These are phyloP conservation scores for Calycopis cecrops DNA, from an alignment of 1,140 invertebrate species.

Conservation along the genomic window DNA sequence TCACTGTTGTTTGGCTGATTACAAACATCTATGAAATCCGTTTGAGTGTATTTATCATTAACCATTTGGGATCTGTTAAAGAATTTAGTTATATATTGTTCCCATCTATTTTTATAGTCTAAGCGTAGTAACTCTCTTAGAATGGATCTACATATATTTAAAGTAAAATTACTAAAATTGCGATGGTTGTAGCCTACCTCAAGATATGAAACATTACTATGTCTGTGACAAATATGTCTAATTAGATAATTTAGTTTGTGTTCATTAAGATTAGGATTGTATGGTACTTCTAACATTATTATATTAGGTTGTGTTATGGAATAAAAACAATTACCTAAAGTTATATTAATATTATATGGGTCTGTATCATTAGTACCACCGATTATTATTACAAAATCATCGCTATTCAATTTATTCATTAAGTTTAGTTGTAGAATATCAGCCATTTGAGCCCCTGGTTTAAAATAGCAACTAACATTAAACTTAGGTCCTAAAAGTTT, in stretches of 20 bases:
- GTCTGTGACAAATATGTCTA: neutral
- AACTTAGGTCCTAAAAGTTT: too few relatives aligned
- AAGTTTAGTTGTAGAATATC: too few relatives aligned
- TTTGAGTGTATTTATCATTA: neutral
- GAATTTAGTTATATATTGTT: neutral
- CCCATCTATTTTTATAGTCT: neutral
- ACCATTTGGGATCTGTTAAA: neutral
- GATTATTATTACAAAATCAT: too few relatives aligned
- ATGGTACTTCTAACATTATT: neutral
- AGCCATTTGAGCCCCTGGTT: too few relatives aligned
- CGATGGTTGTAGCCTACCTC: slow-evolving; percentile 5
- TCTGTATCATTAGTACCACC: too few relatives aligned
- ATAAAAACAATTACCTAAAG: too few relatives aligned
- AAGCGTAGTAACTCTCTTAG: neutral
- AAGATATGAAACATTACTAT: slow-evolving; percentile 5
- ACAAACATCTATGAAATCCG: neutral
- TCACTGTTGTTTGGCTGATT: neutral
- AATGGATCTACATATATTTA: neutral
- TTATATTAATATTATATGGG: too few relatives aligned
- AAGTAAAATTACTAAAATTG: neutral
- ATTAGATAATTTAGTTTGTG: slow-evolving; percentile 7
- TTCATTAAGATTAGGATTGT: slow-evolving; percentile 9
- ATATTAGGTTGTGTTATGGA: neutral
- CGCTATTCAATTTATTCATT: too few relatives aligned
- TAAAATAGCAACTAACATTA: too few relatives aligned